phyloP scores from a whole-genome alignment of 2,797 vertebrate genomes.

The Taenioides sp. region DNA sequence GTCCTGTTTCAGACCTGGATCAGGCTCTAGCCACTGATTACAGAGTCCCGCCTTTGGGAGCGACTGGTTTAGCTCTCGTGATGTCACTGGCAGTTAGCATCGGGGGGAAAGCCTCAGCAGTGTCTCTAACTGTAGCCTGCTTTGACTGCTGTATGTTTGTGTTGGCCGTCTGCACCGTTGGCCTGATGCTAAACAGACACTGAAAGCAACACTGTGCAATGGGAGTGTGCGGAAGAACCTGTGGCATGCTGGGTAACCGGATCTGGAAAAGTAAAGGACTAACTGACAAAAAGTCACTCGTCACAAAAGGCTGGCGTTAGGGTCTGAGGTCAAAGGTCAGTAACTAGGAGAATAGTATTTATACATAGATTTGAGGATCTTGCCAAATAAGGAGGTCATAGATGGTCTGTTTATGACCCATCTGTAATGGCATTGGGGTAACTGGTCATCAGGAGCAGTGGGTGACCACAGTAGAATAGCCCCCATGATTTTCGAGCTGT shows the following conservation, averaged over 20 bases:
- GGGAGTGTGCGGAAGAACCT: conserved; percentile 36
- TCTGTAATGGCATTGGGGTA: neutral
- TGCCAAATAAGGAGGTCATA: conserved; percentile 1
- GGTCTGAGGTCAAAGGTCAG: conserved; percentile 11
- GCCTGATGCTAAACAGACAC: conserved; percentile 65
- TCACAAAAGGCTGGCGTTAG: conserved; percentile 20
- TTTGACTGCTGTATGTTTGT: conserved; percentile 68
- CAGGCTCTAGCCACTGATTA: conserved; percentile 57
- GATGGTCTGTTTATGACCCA: neutral
- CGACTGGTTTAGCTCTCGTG: conserved; percentile 67
- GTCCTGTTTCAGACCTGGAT: conserved; percentile 27
- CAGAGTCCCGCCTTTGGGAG: conserved; percentile 58
- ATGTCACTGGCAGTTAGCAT: conserved; percentile 58
- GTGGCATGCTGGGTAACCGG: conserved; percentile 58
- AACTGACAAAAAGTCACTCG: conserved; percentile 25
- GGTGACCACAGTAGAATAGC: neutral
- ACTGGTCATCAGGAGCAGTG: neutral
- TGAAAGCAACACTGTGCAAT: conserved; percentile 33
- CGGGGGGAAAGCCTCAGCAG: conserved; percentile 41
- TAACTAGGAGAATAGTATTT: neutral
- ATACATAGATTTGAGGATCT: neutral
- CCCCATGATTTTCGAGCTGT: neutral
- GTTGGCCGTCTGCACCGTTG: conserved; percentile 52
- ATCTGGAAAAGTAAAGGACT: conserved; percentile 30
- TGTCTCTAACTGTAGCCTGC: conserved; percentile 36